Conservation (phyloP, 2,888 invertebrate species). For the Actias luna region DNA sequence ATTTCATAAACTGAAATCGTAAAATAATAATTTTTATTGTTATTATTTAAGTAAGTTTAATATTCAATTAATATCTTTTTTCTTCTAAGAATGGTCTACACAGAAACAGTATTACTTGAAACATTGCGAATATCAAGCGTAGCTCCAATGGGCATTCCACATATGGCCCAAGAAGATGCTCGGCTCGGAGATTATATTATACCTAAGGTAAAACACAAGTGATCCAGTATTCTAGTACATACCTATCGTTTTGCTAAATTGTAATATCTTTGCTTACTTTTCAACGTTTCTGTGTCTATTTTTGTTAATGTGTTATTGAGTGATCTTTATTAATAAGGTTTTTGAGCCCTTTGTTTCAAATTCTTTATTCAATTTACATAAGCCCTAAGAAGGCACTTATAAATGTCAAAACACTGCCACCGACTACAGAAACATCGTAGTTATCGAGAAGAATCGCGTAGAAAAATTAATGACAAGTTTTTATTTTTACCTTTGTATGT, state of each 20-base stretch:
- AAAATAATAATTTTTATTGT: background rate
- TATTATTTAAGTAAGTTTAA: background rate
- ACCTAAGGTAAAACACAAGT: slow-evolving; percentile 83
- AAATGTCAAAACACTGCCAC: too few relatives aligned
- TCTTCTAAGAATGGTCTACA: slow-evolving; percentile 85
- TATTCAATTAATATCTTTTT: background rate
- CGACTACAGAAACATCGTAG: too few relatives aligned
- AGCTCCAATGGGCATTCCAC: slow-evolving; percentile 89
- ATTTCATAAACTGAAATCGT: background rate
- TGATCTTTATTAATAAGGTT: background rate
- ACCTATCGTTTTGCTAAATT: too few relatives aligned
- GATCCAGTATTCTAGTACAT: background rate
- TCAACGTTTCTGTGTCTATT: background rate
- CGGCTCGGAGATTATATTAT: slow-evolving; percentile 85
- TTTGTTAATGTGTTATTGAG: background rate
- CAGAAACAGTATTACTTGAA: slow-evolving; percentile 89
- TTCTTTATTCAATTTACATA: too few relatives aligned
- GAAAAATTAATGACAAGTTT: too few relatives aligned
- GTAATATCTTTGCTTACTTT: too few relatives aligned
- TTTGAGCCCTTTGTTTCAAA: too few relatives aligned
- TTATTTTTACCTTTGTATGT: too few relatives aligned
- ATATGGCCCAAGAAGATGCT: slow-evolving; percentile 87
- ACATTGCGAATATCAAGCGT: slow-evolving; percentile 89
- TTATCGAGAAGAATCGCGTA: too few relatives aligned
- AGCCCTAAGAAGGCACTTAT: too few relatives aligned